phyloP scores from a whole-genome alignment of 2,797 vertebrate genomes.

The Hoplostethus atlanticus region DNA sequence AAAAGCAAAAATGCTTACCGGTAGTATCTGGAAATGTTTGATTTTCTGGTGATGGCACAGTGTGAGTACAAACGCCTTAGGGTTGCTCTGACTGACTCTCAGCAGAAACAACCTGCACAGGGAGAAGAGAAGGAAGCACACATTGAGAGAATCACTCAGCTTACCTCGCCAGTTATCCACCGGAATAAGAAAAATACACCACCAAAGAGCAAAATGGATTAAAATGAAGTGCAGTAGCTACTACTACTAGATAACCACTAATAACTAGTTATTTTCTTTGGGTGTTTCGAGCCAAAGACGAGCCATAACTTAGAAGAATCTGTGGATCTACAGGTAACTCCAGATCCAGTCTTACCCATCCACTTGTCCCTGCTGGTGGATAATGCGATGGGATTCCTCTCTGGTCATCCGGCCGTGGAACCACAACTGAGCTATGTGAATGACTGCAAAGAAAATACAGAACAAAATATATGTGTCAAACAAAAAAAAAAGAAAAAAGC shows the following conservation, averaged over 20 bases:
- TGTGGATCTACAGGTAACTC: no score
- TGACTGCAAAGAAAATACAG: constrained; percentile 83
- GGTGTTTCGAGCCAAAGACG: not conserved
- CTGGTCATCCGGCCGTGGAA: constrained; percentile 97
- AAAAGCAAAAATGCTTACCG: constrained; percentile 83
- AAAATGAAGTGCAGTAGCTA: no score
- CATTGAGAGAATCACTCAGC: not conserved
- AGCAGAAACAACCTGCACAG: constrained; percentile 92
- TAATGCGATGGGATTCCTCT: constrained; percentile 96
- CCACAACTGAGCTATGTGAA: constrained; percentile 98
- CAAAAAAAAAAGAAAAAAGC: not conserved
- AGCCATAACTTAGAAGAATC: not conserved
- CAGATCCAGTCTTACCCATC: constrained; percentile 88
- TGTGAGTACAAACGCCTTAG: constrained; percentile 98
- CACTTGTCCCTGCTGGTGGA: constrained; percentile 97
- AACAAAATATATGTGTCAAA: not conserved
- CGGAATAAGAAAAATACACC: no score
- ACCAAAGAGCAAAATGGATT: no score
- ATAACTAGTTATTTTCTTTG: not conserved
- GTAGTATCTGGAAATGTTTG: constrained; percentile 99
- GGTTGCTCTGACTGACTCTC: constrained; percentile 98
- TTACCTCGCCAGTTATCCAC: no score
- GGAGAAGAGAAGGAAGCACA: not conserved
- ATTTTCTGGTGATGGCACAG: constrained; percentile 99
- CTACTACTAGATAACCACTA: no score